phyloP scores from a whole-genome alignment of 2,797 vertebrate genomes.

The Tangara arthus region DNA sequence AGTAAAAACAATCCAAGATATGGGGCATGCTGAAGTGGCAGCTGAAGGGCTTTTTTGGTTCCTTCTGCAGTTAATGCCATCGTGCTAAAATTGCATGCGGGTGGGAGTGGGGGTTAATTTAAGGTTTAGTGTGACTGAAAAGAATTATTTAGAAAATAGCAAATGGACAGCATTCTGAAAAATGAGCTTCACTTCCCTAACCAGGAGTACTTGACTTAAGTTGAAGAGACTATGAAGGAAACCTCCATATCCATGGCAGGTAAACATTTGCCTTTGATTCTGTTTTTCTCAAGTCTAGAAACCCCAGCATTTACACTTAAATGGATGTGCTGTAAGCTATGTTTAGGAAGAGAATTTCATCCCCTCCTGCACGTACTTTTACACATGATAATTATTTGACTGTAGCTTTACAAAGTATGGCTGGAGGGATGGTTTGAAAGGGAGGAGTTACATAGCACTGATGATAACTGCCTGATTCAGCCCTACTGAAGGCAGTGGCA shows the following conservation, averaged over 20 bases:
- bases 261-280: slow-evolving; percentile 31
- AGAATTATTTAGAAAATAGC: neutral
- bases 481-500: neutral
- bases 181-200: neutral
- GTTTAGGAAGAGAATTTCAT: slow-evolving; percentile 30
- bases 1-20: neutral
- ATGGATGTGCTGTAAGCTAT: slow-evolving; percentile 16
- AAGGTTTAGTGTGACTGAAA: neutral
- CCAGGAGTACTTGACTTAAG: neutral
- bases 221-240: neutral
- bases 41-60: neutral
- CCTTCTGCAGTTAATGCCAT: neutral
- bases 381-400: slow-evolving; percentile 2
- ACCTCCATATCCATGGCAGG: neutral
- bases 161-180: neutral
- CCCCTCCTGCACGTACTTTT: neutral
- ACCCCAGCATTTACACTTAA: slow-evolving; percentile 7
- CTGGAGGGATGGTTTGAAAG: neutral
- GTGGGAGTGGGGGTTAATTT: neutral
- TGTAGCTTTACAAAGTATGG: slow-evolving; percentile 21
- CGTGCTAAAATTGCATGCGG: neutral
- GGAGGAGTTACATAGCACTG: neutral
- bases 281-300: neutral
- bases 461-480: neutral
- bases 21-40: neutral